A percentile compares a stretch with the other conserved stretches of the same genome.
Conservation (phyloP, 2,113 vertebrate genomes). For the Tachysurus fulvidraco region DNA sequence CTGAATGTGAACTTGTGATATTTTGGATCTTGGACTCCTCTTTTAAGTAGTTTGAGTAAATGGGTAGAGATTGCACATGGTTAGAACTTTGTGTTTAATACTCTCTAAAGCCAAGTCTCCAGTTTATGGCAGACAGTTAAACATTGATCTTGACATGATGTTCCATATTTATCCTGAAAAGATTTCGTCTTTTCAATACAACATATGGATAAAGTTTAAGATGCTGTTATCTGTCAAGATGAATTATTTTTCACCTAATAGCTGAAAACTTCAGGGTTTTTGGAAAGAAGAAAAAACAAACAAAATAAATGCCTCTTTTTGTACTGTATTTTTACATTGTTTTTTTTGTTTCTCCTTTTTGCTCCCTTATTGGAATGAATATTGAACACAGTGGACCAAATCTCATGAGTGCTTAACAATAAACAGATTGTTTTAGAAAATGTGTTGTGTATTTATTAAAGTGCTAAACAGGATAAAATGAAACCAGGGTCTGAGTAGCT, state of each 20-base stretch:
- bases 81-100: constrained; percentile 40
- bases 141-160: neutral
- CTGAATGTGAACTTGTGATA: constrained; percentile 35
- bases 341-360: constrained; percentile 68
- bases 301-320: constrained; percentile 63
- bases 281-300: constrained; percentile 52
- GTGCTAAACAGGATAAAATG: neutral
- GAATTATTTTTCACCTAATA: constrained; percentile 57
- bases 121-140: constrained; percentile 6
- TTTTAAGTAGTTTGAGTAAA: constrained; percentile 9
- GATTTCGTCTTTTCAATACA: constrained; percentile 20
- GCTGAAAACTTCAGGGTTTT: constrained; percentile 63
- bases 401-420: constrained; percentile 79
- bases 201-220: constrained; percentile 42
- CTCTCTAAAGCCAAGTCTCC: constrained; percentile 23
- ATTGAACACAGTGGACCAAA: constrained; percentile 77
- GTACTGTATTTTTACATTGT: constrained; percentile 71
- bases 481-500: neutral
- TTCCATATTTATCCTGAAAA: constrained; percentile 33
- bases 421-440: constrained; percentile 74
- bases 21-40: constrained; percentile 28
- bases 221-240: constrained; percentile 51
- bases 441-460: neutral
- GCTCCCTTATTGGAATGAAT: constrained; percentile 70
- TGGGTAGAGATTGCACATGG: constrained; percentile 25